Conservation (phyloP, 1,140 invertebrate genomes). For the Sinonovacula constricta region DNA sequence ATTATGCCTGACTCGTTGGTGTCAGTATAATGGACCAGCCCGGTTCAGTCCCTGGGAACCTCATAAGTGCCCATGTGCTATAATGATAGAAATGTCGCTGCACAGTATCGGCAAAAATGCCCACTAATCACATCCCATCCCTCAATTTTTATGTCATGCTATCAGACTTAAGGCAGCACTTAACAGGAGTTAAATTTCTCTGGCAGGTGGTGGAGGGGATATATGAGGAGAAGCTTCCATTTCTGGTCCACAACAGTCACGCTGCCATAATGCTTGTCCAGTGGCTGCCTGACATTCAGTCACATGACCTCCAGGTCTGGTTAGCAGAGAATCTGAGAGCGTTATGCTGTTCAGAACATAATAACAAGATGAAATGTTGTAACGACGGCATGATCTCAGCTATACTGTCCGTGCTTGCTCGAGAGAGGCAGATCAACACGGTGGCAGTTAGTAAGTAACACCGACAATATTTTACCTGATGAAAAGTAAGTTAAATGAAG, state of each 20-base stretch:
- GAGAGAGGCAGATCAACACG: constrained; percentile 56
- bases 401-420: constrained; percentile 55
- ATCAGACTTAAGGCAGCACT: too few relatives aligned
- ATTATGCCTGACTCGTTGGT: too few relatives aligned
- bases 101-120: too few relatives aligned
- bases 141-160: too few relatives aligned
- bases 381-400: constrained; percentile 71
- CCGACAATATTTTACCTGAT: too few relatives aligned
- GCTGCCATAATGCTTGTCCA: constrained; percentile 72
- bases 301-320: constrained; percentile 75
- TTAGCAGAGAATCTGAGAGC: constrained; percentile 63
- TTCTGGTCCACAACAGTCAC: constrained; percentile 67
- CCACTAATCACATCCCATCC: too few relatives aligned
- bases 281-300: constrained; percentile 75
- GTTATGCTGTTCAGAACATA: constrained; percentile 64
- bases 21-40: too few relatives aligned
- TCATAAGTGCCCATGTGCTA: too few relatives aligned
- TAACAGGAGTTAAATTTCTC: too few relatives aligned
- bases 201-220: constrained; percentile 69
- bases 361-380: constrained; percentile 75
- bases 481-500: too few relatives aligned
- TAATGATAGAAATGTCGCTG: too few relatives aligned
- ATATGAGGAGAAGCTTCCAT: constrained; percentile 54
- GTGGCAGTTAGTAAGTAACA: constrained; percentile 69
- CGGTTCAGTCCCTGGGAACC: too few relatives aligned